Percentiles rank a stretch among this genome's conserved stretches.
Evolutionary conservation across 2,888 invertebrate genomes (phyloP).

Genomic region (Ptilodon capucinus): DNA sequence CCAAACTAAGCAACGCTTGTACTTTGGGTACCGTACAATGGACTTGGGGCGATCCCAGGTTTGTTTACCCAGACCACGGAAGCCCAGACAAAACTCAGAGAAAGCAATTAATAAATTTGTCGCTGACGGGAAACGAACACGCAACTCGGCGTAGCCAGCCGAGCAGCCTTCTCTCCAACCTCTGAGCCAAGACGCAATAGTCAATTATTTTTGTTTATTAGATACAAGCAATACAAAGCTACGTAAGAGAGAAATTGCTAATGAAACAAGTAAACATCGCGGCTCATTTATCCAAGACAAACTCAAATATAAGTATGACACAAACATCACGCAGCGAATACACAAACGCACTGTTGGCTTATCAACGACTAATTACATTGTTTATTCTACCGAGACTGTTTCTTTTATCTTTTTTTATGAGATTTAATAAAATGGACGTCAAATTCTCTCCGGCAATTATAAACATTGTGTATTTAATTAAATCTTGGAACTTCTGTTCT

Average conservation of each 20-base stretch:
- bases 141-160: too few species aligned
- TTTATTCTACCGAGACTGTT: conserved; percentile 13
- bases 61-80: too few species aligned
- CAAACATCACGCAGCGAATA: conserved; percentile 15
- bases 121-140: too few species aligned
- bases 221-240: background rate
- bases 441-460: background rate
- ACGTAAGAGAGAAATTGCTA: conserved; percentile 22
- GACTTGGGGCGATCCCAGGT: too few species aligned
- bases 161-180: too few species aligned
- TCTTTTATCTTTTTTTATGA: conserved; percentile 12
- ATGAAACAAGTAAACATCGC: conserved; percentile 24
- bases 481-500: background rate
- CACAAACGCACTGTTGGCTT: conserved; percentile 26
- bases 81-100: too few species aligned
- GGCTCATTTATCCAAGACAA: conserved; percentile 27
- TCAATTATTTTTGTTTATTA: too few species aligned
- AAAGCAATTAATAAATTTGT: too few species aligned
- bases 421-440: conserved; percentile 17
- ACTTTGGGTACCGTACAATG: too few species aligned
- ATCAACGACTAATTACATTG: conserved; percentile 31
- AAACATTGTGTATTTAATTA: background rate
- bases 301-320: conserved; percentile 13
- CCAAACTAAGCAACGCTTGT: too few species aligned
- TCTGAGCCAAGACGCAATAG: too few species aligned